phyloP scores from a whole-genome alignment of 2,113 vertebrate species.

The Hipposideros armiger region DNA sequence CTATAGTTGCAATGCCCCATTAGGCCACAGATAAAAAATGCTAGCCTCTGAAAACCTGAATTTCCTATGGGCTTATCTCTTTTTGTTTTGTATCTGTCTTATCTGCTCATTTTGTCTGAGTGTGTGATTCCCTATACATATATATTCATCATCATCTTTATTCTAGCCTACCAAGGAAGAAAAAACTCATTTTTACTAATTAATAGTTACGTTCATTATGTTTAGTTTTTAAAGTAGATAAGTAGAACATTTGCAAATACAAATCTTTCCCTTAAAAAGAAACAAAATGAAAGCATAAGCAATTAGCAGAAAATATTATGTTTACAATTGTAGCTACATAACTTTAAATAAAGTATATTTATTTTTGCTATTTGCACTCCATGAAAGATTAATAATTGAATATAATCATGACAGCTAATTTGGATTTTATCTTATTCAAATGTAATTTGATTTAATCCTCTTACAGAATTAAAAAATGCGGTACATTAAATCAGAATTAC shows the following conservation, averaged over 20 bases:
- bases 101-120: background rate
- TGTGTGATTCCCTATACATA: background rate
- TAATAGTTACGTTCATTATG: background rate
- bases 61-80: background rate
- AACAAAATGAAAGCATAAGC: conserved; percentile 39
- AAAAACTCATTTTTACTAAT: background rate
- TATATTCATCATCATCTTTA: conserved; percentile 33
- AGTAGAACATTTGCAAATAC: conserved; percentile 23
- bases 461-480: conserved; percentile 10
- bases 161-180: background rate
- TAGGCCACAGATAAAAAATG: conserved; percentile 23
- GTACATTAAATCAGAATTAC: background rate
- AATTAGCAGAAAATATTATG: conserved; percentile 31
- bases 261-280: conserved; percentile 47
- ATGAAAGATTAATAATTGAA: conserved; percentile 42
- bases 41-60: background rate
- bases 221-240: conserved; percentile 12
- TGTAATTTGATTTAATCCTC: conserved; percentile 21
- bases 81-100: conserved; percentile 13
- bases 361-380: background rate
- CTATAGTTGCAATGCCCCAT: background rate
- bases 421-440: conserved; percentile 52
- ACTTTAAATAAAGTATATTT: conserved; percentile 35
- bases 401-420: background rate
- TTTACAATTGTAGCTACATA: background rate